Conservation (phyloP, 2,888 invertebrate genomes). For the Odontothrips loti region DNA sequence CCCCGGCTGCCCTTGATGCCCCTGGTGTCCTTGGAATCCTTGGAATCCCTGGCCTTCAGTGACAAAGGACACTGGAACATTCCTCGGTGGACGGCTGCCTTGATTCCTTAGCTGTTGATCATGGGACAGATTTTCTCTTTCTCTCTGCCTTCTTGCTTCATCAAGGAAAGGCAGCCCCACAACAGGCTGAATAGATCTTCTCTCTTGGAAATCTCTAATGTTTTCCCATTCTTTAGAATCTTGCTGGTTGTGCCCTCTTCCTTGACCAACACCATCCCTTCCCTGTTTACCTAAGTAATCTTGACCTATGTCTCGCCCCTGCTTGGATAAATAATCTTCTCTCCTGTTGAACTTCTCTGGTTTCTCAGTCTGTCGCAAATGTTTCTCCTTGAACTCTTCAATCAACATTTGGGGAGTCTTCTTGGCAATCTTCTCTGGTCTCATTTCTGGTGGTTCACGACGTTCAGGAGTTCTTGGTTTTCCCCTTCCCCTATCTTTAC, state of each 20-base stretch:
- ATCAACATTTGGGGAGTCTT: background rate
- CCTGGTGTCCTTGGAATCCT: no score
- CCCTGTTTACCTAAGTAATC: background rate
- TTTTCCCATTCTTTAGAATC: slow-evolving; percentile 1
- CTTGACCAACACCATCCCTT: background rate
- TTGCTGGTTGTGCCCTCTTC: background rate
- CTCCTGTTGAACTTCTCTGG: background rate
- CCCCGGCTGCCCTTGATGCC: no score
- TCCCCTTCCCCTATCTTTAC: background rate
- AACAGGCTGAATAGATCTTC: background rate
- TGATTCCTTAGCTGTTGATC: background rate
- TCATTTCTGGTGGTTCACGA: background rate
- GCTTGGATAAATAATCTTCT: background rate
- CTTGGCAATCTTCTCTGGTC: background rate
- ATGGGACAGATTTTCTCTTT: background rate
- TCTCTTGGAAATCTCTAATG: slow-evolving; percentile 1
- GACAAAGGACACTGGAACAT: background rate
- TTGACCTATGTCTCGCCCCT: background rate
- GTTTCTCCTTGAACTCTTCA: background rate
- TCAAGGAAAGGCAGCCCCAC: background rate
- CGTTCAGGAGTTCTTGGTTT: background rate
- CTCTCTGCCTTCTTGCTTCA: background rate
- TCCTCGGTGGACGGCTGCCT: background rate
- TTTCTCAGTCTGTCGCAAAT: background rate
- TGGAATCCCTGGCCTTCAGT: background rate